A percentile compares a stretch with the other conserved stretches of the same genome.
Conservation (phyloP, 2,113 vertebrate species). For the Calidris pugnax region DNA sequence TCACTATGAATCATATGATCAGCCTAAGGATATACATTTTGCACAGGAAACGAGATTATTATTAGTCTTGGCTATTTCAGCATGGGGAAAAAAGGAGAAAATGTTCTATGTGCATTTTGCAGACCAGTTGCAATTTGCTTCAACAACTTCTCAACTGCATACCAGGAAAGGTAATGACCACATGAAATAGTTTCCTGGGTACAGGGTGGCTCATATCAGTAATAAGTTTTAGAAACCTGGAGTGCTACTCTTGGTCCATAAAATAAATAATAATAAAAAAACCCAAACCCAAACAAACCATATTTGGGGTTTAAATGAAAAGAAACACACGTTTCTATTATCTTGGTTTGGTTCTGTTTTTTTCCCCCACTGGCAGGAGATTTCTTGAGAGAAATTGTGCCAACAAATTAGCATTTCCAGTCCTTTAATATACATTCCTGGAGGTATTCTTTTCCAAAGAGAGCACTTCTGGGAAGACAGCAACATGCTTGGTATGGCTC, state of each 20-base stretch:
- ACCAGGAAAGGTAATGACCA: not conserved
- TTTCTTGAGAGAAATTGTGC: constrained; percentile 51
- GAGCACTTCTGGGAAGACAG: constrained; percentile 63
- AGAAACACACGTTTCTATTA: not conserved
- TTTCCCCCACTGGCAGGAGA: constrained; percentile 9
- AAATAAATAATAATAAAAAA: not conserved
- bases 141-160: not conserved
- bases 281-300: accelerated
- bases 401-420: constrained; percentile 72
- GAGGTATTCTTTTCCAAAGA: constrained; percentile 66
- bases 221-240: not conserved
- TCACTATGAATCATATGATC: constrained; percentile 71
- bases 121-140: constrained; percentile 49
- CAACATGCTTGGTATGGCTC: constrained; percentile 12
- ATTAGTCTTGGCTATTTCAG: constrained; percentile 74
- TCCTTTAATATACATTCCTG: constrained; percentile 68
- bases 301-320: not conserved
- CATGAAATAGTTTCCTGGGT: accelerated
- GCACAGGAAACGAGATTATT: constrained; percentile 75
- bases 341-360: not conserved
- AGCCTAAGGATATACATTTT: constrained; percentile 55
- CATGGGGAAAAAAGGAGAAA: not conserved
- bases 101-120: not conserved
- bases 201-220: accelerated
- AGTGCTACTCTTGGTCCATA: not conserved